phyloP scores from a whole-genome alignment of 1,140 invertebrate species.

The Polyergus mexicanus region DNA sequence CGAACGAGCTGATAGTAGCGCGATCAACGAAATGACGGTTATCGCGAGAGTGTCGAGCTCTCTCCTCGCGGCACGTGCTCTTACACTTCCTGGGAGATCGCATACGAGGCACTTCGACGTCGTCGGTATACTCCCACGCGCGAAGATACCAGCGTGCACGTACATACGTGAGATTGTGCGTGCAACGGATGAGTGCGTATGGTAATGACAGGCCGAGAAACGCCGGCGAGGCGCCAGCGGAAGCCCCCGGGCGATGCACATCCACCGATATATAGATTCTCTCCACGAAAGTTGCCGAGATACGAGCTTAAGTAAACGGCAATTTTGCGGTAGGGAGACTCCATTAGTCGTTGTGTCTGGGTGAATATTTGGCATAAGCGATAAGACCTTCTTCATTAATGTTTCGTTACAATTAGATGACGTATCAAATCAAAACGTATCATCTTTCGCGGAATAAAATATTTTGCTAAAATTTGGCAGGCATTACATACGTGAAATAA shows the following conservation, averaged over 20 bases:
- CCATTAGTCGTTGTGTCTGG: background rate
- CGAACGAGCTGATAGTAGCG: constrained; percentile 49
- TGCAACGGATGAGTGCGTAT: constrained; percentile 83
- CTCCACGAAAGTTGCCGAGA: constrained; percentile 61
- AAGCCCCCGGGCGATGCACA: constrained; percentile 74
- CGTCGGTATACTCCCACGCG: constrained; percentile 77
- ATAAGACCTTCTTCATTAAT: background rate
- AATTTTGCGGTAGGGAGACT: constrained; percentile 17
- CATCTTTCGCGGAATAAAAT: background rate
- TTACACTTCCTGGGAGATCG: constrained; percentile 51
- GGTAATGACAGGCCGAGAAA: constrained; percentile 83
- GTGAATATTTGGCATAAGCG: background rate
- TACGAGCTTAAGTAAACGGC: constrained; percentile 1
- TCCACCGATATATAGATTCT: constrained; percentile 75
- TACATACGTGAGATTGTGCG: constrained; percentile 79
- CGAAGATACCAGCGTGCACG: constrained; percentile 75
- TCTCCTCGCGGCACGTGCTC: constrained; percentile 47
- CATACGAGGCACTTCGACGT: constrained; percentile 71
- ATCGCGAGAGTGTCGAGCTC: constrained; percentile 53
- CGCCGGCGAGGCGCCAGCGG: constrained; percentile 80
- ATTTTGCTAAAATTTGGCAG: background rate
- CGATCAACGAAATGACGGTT: constrained; percentile 19
- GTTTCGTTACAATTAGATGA: background rate
- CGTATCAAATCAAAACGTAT: background rate
- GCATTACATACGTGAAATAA: background rate